A percentile compares a stretch with the other conserved stretches of the same genome.
Evolutionary conservation across 1,140 invertebrate species (phyloP).

Genomic region (Brachionus koreanus): DNA sequence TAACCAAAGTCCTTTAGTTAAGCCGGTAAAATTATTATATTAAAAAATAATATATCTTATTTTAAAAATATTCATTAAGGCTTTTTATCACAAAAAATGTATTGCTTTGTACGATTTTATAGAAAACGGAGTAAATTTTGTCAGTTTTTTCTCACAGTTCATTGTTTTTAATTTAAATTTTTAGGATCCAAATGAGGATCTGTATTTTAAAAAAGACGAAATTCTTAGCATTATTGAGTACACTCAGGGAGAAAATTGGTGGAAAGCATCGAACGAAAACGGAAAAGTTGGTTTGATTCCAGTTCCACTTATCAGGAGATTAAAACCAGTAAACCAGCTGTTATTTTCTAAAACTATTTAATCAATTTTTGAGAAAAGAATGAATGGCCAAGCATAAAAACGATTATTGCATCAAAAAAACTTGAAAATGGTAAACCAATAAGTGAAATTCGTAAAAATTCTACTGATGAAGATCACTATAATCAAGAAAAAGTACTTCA

Average conservation of each 20-base stretch:
- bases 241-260: slow-evolving; percentile 43
- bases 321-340: not conserved
- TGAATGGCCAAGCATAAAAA: slow-evolving; percentile 19
- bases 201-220: slow-evolving; percentile 41
- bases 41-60: not conserved
- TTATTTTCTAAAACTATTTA: not conserved
- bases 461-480: slow-evolving; percentile 4
- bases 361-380: not conserved
- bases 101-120: slow-evolving; percentile 8
- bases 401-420: not conserved
- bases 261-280: not conserved
- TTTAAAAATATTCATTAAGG: not conserved
- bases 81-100: slow-evolving; percentile 42
- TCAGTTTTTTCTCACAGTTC: too few species aligned
- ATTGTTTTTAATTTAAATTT: not conserved
- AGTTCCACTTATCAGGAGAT: slow-evolving; percentile 12
- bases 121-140: slow-evolving; percentile 31
- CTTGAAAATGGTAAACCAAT: not conserved
- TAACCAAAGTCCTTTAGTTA: slow-evolving; percentile 22
- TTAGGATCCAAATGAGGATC: slow-evolving; percentile 41
- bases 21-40: not conserved
- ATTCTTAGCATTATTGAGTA: slow-evolving; percentile 19
- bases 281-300: slow-evolving; percentile 22
- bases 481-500: not conserved
- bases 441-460: not conserved